Evolutionary conservation across 2,113 vertebrate species (phyloP).

Genomic region (Aldabrachelys gigantea): DNA sequence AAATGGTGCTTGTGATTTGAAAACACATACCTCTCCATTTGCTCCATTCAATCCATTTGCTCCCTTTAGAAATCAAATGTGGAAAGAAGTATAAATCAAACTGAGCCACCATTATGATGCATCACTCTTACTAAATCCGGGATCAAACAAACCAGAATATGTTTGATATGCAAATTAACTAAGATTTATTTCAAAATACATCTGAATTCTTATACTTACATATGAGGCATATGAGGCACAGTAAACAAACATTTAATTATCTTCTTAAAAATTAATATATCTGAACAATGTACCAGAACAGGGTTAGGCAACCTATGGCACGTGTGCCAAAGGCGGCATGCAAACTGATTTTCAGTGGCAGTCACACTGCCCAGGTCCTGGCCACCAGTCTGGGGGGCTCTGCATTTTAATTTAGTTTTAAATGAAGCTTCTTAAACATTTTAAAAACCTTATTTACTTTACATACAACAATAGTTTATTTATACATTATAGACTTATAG

Average conservation of each 20-base stretch:
- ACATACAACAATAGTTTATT: no score
- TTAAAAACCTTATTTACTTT: no score
- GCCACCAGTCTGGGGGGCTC: no score
- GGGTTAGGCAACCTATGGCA: no score
- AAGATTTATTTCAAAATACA: not conserved
- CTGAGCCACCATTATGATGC: not conserved
- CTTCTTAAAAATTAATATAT: not conserved
- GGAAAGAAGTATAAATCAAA: conserved; percentile 1
- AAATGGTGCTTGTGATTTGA: not conserved
- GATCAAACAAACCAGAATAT: not conserved
- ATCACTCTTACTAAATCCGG: not conserved
- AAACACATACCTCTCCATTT: conserved; percentile 89
- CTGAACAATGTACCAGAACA: not conserved
- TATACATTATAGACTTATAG: no score
- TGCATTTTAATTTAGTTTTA: no score
- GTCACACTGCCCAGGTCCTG: no score
- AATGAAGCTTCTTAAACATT: no score
- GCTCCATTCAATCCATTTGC: conserved; percentile 81
- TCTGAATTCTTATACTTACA: not conserved
- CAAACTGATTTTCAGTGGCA: no score
- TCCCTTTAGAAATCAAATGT: conserved; percentile 82
- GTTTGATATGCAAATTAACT: not conserved
- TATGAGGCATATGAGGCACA: accelerated
- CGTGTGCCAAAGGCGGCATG: no score
- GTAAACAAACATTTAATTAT: not conserved